These are phyloP conservation scores for Tenodera sinensis DNA, from an alignment of 2,888 invertebrate species.

Conservation along the genomic window DNA sequence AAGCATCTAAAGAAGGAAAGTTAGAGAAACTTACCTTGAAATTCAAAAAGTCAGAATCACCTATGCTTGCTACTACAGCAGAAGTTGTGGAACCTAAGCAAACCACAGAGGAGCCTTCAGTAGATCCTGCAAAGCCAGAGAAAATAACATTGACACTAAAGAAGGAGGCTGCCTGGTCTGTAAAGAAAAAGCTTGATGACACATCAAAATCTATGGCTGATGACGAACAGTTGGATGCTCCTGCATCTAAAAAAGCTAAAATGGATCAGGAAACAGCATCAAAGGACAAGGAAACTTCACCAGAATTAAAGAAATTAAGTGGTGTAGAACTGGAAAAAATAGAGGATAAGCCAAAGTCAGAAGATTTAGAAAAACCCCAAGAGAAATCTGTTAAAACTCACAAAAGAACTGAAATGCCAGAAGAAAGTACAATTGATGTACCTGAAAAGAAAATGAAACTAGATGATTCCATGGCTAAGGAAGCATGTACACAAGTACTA, in stretches of 20 bases:
- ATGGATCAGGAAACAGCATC: background rate
- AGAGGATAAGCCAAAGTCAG: background rate
- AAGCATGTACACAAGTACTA: background rate
- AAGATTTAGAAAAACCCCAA: background rate
- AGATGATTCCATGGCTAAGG: background rate
- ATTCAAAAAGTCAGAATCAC: conserved; percentile 11
- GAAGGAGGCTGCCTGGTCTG: conserved; percentile 30
- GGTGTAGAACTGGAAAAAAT: background rate
- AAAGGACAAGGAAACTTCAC: background rate
- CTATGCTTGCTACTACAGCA: background rate
- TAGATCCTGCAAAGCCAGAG: conserved; percentile 18
- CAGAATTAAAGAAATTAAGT: background rate
- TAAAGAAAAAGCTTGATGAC: conserved; percentile 17
- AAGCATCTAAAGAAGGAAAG: conserved; percentile 47
- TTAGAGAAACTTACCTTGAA: conserved; percentile 31
- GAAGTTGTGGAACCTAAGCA: background rate
- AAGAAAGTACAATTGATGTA: background rate
- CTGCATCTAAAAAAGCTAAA: background rate
- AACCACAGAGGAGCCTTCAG: background rate
- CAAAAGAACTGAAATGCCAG: background rate
- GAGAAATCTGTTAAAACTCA: background rate
- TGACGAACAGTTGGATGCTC: background rate
- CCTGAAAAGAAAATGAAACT: background rate
- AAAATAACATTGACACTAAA: conserved; percentile 30
- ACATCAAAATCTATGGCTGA: background rate